Evolutionary conservation across 2,888 invertebrate species (phyloP), one percentile per base, ranked within the genome.

Genomic region (Drosophila macrospina): DNA sequence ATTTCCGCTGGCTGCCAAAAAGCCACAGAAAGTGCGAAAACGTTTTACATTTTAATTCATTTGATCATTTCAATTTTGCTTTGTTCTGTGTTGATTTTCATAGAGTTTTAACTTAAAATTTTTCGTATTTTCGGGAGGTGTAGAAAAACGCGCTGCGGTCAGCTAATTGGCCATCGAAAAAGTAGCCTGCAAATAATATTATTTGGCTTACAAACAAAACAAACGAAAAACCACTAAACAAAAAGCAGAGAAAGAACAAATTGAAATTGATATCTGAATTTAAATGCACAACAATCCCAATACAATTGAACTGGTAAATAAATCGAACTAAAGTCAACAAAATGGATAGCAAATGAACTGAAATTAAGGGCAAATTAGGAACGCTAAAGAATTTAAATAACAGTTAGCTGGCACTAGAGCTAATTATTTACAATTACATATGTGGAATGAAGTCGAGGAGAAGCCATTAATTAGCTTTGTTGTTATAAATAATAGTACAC

Each of bases 61-160:
- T 74, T 39, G 50, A 61, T 59, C 44, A 64, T 59, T 75, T 67
- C 44, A 66, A 65, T 69, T 77, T 71, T 48, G 59, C 45, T 69
- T 65, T 60, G 52, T 66, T 64, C 52, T 55, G 42, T 52, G 50
- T 52, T 67, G 67, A 69, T 84, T 85, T 85, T 78, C 67, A 70
- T 85, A 61, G 67, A 63, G 70, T 78, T 85, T 81, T 66, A 60
- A 57, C 75, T 84, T 74, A 44, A 67, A 67, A 84, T 67, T 54
- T 39, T 57, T 36, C 5, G 32, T 34, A 11, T 32, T 41, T 47
- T 51, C 20, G 30, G 15, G 7, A 30, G 20, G 24, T 28, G 24
- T 13, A 50, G 16, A 59, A 56, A 67, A 66, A 37, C 4, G 41
- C 45, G 44, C 56, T 73, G 79, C 30, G 88, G 82, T 87, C 69